Evolutionary conservation across 2,888 invertebrate genomes (phyloP).

Genomic region (Odontocolon sp.): DNA sequence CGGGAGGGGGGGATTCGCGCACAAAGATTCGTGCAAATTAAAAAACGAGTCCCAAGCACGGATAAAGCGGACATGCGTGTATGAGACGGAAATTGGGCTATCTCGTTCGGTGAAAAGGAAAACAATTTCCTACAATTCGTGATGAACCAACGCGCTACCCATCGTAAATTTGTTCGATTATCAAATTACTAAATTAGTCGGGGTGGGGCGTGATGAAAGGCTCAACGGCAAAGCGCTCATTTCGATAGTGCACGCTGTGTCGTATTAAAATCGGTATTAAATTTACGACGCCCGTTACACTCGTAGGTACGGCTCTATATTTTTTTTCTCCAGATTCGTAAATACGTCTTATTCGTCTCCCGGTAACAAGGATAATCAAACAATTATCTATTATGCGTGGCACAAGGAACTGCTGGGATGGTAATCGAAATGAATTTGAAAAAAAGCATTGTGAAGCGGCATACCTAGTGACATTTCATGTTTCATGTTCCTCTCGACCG

Average conservation of each 20-base stretch:
- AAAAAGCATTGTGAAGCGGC: slow-evolving; percentile 57
- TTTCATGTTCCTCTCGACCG: slow-evolving; percentile 62
- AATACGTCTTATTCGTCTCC: too few species aligned
- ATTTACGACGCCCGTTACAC: too few species aligned
- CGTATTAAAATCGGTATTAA: background rate
- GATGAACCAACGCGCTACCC: background rate
- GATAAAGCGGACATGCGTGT: slow-evolving; percentile 39
- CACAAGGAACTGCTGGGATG: slow-evolving; percentile 21
- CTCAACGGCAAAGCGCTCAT: slow-evolving; percentile 1
- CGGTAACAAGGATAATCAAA: too few species aligned
- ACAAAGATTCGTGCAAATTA: slow-evolving; percentile 15
- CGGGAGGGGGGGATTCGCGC: too few species aligned
- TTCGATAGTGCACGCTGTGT: background rate
- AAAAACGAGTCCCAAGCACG: slow-evolving; percentile 28
- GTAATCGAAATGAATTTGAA: slow-evolving; percentile 43
- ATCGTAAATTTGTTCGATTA: slow-evolving; percentile 33
- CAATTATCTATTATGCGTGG: too few species aligned
- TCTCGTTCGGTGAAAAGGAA: slow-evolving; percentile 14
- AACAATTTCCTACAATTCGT: slow-evolving; percentile 1
- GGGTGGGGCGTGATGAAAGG: slow-evolving; percentile 20
- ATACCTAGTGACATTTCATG: slow-evolving; percentile 62
- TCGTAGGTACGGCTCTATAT: too few species aligned
- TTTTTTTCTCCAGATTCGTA: too few species aligned
- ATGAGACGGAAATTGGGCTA: slow-evolving; percentile 12
- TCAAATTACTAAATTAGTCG: slow-evolving; percentile 32